Percentiles rank a stretch among this genome's conserved stretches.
phyloP scores from a whole-genome alignment of 2,797 vertebrate genomes.

The Enteromius radiatus region DNA sequence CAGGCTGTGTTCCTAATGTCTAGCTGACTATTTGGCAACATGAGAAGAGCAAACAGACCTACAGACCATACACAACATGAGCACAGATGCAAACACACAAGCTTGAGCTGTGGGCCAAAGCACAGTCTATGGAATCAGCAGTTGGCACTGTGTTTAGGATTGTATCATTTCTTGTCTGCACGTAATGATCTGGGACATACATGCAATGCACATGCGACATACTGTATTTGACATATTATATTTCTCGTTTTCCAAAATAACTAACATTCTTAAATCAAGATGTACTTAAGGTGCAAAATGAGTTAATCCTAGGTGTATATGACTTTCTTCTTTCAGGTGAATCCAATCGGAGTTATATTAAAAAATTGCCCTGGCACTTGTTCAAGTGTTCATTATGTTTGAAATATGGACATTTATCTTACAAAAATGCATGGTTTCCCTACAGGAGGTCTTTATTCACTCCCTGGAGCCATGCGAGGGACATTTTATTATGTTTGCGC shows the following conservation, averaged over 20 bases:
- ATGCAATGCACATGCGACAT: not conserved
- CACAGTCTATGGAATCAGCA: slow-evolving; percentile 19
- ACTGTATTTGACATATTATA: no score
- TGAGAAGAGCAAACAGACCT: slow-evolving; percentile 35
- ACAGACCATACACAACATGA: slow-evolving; percentile 19
- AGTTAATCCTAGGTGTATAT: no score
- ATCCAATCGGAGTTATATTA: no score
- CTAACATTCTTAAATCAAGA: not conserved
- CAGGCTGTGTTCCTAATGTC: slow-evolving; percentile 34
- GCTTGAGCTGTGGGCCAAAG: slow-evolving; percentile 11
- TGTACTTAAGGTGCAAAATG: not conserved
- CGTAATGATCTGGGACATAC: not conserved
- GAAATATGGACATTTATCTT: no score
- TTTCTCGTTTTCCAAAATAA: not conserved
- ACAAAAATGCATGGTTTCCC: no score
- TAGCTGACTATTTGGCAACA: slow-evolving; percentile 49
- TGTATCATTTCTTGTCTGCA: not conserved
- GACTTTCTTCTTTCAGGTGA: no score
- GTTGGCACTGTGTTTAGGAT: not conserved
- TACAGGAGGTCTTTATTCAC: no score
- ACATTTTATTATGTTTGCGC: no score
- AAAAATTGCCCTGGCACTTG: no score
- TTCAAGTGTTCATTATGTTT: no score
- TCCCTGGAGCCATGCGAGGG: no score
- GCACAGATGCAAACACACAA: slow-evolving; percentile 18